phyloP scores from a whole-genome alignment of 2,888 invertebrate species.

The Punctoribates punctum region DNA sequence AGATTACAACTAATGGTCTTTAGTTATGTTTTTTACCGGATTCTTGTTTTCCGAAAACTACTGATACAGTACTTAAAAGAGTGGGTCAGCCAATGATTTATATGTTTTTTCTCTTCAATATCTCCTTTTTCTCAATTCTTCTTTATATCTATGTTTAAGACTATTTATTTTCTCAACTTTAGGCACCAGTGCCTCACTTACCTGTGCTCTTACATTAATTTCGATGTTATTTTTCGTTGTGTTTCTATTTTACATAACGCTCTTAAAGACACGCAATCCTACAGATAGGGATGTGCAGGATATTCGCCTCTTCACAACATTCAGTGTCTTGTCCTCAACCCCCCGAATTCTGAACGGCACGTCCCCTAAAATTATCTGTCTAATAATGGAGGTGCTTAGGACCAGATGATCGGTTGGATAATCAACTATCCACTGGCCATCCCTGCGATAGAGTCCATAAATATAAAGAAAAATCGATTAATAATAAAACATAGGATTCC shows the following conservation, averaged over 20 bases:
- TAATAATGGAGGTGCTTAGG: no score
- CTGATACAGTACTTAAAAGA: neutral
- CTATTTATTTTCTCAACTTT: no score
- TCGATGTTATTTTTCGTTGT: neutral
- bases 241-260: neutral
- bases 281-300: neutral
- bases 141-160: no score
- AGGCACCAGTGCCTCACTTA: neutral
- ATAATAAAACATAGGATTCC: neutral
- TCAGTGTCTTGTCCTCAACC: no score
- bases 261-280: constrained; percentile 8
- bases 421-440: no score
- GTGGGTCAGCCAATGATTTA: constrained; percentile 17
- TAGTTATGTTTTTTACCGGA: neutral
- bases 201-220: neutral
- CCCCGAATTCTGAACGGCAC: no score
- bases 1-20: constrained; percentile 9
- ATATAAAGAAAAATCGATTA: neutral
- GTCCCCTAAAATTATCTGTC: no score
- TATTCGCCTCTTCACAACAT: no score
- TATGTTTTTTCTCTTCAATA: neutral
- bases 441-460: no score
- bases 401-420: no score
- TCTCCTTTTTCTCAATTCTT: neutral
- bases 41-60: neutral